phyloP scores from a whole-genome alignment of 64 coral and sea anemone genomes.

The Actinia tenebrosa region DNA sequence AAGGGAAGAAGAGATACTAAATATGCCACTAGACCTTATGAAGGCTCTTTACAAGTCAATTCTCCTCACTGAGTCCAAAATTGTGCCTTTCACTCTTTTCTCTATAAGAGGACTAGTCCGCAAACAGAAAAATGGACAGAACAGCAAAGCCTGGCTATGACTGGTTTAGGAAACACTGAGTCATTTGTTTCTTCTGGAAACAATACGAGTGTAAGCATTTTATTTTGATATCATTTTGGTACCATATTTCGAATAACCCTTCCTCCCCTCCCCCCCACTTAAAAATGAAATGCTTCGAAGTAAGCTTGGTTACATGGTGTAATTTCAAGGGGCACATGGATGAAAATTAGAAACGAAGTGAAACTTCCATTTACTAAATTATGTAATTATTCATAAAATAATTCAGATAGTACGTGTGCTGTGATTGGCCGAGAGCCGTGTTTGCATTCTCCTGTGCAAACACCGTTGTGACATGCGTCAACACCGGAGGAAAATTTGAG shows the following conservation, averaged over 20 bases:
- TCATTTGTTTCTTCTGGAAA: background rate
- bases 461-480: too few relatives aligned
- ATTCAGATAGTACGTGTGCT: too few relatives aligned
- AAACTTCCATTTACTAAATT: too few relatives aligned
- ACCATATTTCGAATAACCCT: background rate
- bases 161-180: background rate
- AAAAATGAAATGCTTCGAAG: too few relatives aligned
- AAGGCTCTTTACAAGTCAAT: background rate
- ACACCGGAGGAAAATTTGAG: too few relatives aligned
- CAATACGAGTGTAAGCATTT: background rate
- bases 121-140: background rate
- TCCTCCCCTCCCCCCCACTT: background rate
- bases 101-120: background rate
- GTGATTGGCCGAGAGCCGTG: too few relatives aligned
- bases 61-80: background rate
- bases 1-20: background rate
- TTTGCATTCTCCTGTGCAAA: too few relatives aligned
- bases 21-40: background rate
- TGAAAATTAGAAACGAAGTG: too few relatives aligned
- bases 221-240: background rate
- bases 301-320: background rate
- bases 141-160: background rate
- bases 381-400: too few relatives aligned
- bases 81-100: background rate
- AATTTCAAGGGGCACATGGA: too few relatives aligned